Evolutionary conservation across 1,140 invertebrate genomes (phyloP), one percentile per base, ranked within the genome.

Genomic region (Colletes latitarsis): DNA sequence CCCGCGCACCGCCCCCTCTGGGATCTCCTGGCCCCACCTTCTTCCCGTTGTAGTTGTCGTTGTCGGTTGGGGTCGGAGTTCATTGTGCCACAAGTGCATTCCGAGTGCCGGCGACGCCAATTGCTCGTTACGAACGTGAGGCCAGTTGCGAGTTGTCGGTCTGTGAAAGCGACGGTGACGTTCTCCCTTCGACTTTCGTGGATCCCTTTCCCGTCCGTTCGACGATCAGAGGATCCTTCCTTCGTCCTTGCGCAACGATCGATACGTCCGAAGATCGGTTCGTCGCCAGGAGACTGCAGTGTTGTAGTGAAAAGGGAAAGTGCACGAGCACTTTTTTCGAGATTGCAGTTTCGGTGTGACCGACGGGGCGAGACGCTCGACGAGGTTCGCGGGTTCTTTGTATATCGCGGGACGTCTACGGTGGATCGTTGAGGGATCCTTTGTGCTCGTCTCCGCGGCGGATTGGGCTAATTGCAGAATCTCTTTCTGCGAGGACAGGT

Each of bases 41-140:
- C 60, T 67, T 21, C 57, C 60, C 68, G 74, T 70, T 68, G 74
- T 77, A 52, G 64, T 79, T 46, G 12, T 83, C 76, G 83, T 80
- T 17, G 70, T 46, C 52, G 83, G 19, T 52, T 64, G 86, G 89
- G 91, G 89, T 91, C 90, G 90, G 86, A 90, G 90, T 91, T 91
- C 90, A 91, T 91, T 89, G 90, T 90, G 89, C 89, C 88, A 90
- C 89, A 89, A 90, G 88, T 90, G 89, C 85, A 86, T 88, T 84
- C 88, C 86, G 84, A 84, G 86, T 87, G 80, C 69, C 86, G 79
- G 82, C 87, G 69, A 81, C 82, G 79, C 82, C 89, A 89, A 89
- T 89, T 89, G 82, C 82, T 85, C 74, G 87, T 87, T 88, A 82
- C 82, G 19, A 46, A 62, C 70, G 64, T 70, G 66, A 55, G 58